Conservation (phyloP, 2,797 vertebrate species). For the Carcharodon carcharias region DNA sequence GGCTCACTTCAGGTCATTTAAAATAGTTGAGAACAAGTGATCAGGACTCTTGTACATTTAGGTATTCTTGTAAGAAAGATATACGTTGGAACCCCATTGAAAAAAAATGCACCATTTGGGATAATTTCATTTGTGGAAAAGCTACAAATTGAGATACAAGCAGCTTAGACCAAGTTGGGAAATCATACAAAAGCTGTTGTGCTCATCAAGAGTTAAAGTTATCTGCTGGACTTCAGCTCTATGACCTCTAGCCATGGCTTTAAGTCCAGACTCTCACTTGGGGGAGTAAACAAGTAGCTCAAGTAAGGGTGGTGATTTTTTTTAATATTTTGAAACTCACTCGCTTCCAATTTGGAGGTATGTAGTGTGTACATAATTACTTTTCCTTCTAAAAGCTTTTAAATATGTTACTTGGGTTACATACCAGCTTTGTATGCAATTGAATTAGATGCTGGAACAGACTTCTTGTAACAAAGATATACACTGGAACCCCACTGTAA, state of each 20-base stretch:
- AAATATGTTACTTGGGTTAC: constrained; percentile 45
- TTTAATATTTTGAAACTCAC: neutral
- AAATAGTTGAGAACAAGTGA: neutral
- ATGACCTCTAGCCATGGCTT: neutral
- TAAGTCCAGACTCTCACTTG: too few relatives aligned
- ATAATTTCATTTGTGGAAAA: neutral
- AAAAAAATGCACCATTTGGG: constrained; percentile 1
- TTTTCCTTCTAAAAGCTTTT: neutral
- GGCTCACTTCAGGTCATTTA: neutral
- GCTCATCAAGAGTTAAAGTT: neutral
- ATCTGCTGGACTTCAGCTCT: neutral
- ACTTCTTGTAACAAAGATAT: constrained; percentile 97
- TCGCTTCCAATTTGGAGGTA: neutral
- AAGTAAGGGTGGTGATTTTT: too few relatives aligned
- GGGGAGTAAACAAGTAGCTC: neutral
- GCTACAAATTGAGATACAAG: neutral
- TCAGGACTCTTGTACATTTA: neutral
- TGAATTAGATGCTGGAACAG: constrained; percentile 86
- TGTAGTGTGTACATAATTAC: neutral
- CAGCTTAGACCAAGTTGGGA: neutral
- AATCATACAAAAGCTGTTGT: neutral
- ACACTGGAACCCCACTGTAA: constrained; percentile 96
- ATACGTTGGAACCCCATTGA: neutral
- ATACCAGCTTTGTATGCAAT: constrained; percentile 95
- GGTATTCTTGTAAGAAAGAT: neutral